A percentile compares a stretch with the other conserved stretches of the same genome.
phyloP scores from a whole-genome alignment of 2,888 invertebrate species.

The Drosophila flavopinicola region DNA sequence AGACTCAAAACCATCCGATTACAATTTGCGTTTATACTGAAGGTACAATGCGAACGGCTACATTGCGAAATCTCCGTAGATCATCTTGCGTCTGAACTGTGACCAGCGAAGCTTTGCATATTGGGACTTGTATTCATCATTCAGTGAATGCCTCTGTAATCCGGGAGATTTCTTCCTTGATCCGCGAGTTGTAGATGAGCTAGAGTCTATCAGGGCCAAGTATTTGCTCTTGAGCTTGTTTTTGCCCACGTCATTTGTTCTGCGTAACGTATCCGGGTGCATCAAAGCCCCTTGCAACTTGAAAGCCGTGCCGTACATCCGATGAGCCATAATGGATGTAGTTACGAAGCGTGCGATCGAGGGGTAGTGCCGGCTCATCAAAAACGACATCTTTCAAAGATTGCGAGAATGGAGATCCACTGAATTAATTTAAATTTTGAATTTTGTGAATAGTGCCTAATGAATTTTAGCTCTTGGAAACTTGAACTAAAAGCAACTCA shows the following conservation, averaged over 20 bases:
- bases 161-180: accelerated
- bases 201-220: neutral
- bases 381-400: neutral
- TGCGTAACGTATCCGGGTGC: neutral
- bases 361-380: neutral
- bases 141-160: neutral
- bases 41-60: conserved; percentile 1
- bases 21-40: neutral
- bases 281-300: too few species aligned
- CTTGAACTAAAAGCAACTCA: neutral
- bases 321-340: neutral
- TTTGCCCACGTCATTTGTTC: accelerated
- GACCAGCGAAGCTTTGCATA: conserved; percentile 39
- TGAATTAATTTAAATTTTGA: neutral
- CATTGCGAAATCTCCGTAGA: conserved; percentile 32
- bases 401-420: too few species aligned
- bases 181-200: neutral
- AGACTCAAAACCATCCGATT: conserved; percentile 1
- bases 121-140: neutral
- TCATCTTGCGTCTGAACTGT: conserved; percentile 46
- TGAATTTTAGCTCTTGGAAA: neutral
- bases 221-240: neutral
- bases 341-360: neutral
- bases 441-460: conserved; percentile 2
- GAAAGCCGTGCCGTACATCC: neutral